Conservation (phyloP, 2,797 vertebrate species). For the Urosaurus nigricauda region DNA sequence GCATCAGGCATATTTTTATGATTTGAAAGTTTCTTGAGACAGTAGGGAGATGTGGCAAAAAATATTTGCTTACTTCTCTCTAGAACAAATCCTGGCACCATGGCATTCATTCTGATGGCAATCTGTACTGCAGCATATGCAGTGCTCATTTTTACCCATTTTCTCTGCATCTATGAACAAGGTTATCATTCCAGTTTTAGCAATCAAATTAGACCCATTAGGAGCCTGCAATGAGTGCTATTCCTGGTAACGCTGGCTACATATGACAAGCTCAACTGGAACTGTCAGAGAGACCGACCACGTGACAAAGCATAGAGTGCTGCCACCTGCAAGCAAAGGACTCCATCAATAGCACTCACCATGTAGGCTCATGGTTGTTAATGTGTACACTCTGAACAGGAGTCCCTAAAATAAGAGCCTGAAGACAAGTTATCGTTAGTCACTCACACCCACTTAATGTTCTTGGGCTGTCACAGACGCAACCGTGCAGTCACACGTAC, state of each 20-base stretch:
- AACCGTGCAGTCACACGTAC: constrained; percentile 53
- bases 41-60: background rate
- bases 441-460: constrained; percentile 49
- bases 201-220: background rate
- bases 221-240: constrained; percentile 51
- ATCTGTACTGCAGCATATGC: background rate
- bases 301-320: constrained; percentile 16
- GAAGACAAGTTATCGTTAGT: constrained; percentile 56
- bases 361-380: constrained; percentile 38
- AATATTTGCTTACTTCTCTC: background rate
- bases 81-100: too few relatives aligned
- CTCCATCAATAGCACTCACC: constrained; percentile 59
- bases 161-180: background rate
- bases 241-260: background rate
- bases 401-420: constrained; percentile 50
- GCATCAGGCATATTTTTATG: too few relatives aligned
- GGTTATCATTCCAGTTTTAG: background rate
- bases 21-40: background rate
- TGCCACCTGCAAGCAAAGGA: constrained; percentile 23
- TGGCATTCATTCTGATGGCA: background rate
- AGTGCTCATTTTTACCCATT: background rate
- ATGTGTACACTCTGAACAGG: constrained; percentile 23
- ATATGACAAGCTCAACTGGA: constrained; percentile 47
- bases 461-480: constrained; percentile 30
- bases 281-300: background rate